These are phyloP conservation scores for Mormoops blainvillei DNA, from an alignment of 2,113 vertebrate genomes.

Conservation along the genomic window DNA sequence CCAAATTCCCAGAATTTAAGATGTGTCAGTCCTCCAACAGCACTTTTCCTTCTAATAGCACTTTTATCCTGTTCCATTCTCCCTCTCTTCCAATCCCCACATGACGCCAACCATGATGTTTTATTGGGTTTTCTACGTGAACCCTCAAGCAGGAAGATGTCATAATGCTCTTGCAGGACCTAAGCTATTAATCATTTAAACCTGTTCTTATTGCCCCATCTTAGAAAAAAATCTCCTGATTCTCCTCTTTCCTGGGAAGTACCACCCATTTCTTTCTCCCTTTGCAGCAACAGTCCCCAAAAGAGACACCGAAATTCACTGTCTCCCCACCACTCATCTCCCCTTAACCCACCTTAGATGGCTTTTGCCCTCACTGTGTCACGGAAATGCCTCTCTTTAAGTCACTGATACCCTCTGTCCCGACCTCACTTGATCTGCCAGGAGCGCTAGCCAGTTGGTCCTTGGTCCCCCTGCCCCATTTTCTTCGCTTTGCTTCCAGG, in stretches of 20 bases:
- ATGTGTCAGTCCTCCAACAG: not conserved
- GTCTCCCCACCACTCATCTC: not conserved
- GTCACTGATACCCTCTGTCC: not conserved
- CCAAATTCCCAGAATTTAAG: not conserved
- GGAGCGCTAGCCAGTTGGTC: not conserved
- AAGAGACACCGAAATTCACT: not conserved
- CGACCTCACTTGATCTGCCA: too few species aligned
- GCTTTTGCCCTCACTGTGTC: not conserved
- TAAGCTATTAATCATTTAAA: not conserved
- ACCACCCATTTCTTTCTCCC: not conserved
- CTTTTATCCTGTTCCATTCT: not conserved
- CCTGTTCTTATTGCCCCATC: not conserved
- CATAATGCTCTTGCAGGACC: not conserved
- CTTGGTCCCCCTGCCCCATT: not conserved
- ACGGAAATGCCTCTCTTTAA: not conserved
- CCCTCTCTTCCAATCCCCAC: not conserved
- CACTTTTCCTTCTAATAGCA: not conserved
- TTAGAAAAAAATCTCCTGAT: not conserved
- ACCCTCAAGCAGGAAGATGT: not conserved
- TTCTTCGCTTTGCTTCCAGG: not conserved
- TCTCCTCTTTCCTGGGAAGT: not conserved
- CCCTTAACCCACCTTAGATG: not conserved
- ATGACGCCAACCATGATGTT: not conserved
- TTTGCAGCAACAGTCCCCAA: not conserved
- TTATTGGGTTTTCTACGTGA: not conserved